A percentile compares a stretch with the other conserved stretches of the same genome.
Conservation (phyloP, 2,888 invertebrate species). For the Leptinotarsa tumamoca region DNA sequence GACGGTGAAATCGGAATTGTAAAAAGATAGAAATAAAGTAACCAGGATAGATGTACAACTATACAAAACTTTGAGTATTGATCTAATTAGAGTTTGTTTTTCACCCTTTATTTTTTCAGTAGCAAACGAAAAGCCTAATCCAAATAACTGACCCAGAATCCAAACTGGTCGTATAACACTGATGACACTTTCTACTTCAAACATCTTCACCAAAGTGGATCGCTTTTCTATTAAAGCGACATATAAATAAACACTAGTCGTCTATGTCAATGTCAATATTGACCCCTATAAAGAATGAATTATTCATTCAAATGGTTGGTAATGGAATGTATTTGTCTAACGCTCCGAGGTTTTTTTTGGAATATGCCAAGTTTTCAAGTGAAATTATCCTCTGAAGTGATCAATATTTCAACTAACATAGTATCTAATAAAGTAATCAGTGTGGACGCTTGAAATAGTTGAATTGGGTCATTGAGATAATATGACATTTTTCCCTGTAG, state of each 20-base stretch:
- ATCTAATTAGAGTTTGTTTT: neutral
- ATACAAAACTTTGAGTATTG: conserved; percentile 20
- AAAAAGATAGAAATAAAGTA: conserved; percentile 33
- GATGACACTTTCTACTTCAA: conserved; percentile 29
- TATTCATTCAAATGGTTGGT: conserved; percentile 23
- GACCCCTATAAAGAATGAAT: conserved; percentile 28
- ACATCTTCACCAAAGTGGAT: conserved; percentile 27
- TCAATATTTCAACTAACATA: too few species aligned
- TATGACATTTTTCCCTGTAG: too few species aligned
- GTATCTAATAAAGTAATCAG: too few species aligned
- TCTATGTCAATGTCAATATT: conserved; percentile 24
- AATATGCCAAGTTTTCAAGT: too few species aligned
- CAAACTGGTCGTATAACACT: conserved; percentile 35
- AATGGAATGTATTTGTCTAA: conserved; percentile 23
- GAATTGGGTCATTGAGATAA: too few species aligned
- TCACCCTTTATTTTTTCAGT: conserved; percentile 22
- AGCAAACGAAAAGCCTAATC: conserved; percentile 37
- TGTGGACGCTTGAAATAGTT: too few species aligned
- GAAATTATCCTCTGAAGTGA: too few species aligned
- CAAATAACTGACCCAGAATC: conserved; percentile 43
- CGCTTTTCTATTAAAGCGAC: neutral
- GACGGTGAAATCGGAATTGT: conserved; percentile 31
- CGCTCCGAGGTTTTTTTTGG: conserved; percentile 3
- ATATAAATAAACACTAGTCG: conserved; percentile 21
- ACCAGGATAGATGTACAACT: conserved; percentile 23